These are phyloP conservation scores for Phoxinus dragarum DNA, from an alignment of 2,797 vertebrate genomes.

Conservation along the genomic window DNA sequence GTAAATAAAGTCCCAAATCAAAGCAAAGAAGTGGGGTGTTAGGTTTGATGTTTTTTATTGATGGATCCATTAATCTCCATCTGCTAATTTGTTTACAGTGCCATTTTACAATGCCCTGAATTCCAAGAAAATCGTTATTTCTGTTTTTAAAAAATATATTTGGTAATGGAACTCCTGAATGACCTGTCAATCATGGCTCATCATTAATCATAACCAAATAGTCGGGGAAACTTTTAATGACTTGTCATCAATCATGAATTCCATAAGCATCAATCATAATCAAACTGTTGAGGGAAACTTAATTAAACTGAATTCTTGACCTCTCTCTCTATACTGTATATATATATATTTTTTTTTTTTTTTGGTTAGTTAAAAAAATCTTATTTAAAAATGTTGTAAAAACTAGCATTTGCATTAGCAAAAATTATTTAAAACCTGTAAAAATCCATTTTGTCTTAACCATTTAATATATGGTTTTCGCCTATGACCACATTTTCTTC, in stretches of 20 bases:
- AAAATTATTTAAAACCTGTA: neutral
- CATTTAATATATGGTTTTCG: neutral
- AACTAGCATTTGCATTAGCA: neutral
- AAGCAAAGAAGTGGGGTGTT: neutral
- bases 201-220: conserved; percentile 36
- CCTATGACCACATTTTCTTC: neutral
- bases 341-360: neutral
- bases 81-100: neutral
- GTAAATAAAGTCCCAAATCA: neutral
- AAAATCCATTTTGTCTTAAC: neutral
- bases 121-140: conserved; percentile 10
- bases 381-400: neutral
- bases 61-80: neutral
- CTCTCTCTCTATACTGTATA: neutral
- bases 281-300: conserved; percentile 6
- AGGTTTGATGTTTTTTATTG: neutral
- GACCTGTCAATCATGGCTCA: conserved; percentile 26
- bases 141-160: neutral
- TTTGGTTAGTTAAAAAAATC: neutral
- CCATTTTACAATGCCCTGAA: neutral
- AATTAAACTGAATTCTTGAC: conserved; percentile 18
- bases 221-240: conserved; percentile 33
- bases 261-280: conserved; percentile 8
- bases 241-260: conserved; percentile 37
- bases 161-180: conserved; percentile 7